These are phyloP conservation scores for Onychomys torridus DNA, from an alignment of 2,797 vertebrate genomes.

Conservation along the genomic window DNA sequence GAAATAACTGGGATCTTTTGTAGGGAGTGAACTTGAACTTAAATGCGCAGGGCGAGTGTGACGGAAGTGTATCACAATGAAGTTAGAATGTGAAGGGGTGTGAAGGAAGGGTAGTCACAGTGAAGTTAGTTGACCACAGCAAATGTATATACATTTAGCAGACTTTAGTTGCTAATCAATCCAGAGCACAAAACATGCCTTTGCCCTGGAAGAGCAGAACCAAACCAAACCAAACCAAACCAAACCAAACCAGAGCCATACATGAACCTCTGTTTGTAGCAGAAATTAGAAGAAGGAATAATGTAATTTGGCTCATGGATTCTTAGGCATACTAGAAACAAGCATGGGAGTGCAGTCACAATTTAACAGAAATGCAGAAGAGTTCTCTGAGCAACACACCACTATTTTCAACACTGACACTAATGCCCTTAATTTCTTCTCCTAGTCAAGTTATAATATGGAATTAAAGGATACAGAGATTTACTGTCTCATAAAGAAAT, in stretches of 20 bases:
- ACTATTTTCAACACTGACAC: background rate
- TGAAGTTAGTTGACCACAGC: background rate
- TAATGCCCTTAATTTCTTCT: constrained; percentile 4
- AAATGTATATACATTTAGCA: background rate
- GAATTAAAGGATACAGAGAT: background rate
- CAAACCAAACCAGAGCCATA: background rate
- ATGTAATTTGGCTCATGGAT: background rate
- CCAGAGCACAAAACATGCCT: background rate
- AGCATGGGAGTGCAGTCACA: background rate
- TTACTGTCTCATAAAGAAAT: background rate
- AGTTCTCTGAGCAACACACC: background rate
- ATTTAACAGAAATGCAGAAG: constrained; percentile 29
- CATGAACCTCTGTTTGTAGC: background rate
- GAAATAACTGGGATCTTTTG: background rate
- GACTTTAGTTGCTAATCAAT: constrained; percentile 27
- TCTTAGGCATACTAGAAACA: background rate
- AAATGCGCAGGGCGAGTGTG: background rate
- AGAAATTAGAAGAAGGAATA: background rate
- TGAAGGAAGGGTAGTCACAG: background rate
- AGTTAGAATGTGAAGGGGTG: background rate
- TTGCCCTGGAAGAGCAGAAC: background rate
- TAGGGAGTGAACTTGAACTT: background rate
- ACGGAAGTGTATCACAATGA: background rate
- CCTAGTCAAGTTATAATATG: background rate
- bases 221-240: background rate